Conservation (phyloP, 2,888 invertebrate species). For the Polylopha cassiicola region DNA sequence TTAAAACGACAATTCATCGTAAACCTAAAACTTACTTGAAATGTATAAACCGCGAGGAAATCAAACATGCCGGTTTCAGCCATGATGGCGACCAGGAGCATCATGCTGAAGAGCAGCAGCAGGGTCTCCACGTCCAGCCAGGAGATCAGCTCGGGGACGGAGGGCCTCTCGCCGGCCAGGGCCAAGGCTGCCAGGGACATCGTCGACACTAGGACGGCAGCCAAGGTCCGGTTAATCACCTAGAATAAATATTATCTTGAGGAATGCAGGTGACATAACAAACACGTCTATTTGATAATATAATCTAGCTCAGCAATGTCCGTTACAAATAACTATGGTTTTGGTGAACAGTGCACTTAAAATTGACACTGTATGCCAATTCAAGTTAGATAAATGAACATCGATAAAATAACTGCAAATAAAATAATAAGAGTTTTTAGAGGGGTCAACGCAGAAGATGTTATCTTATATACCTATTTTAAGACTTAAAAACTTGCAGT, state of each 20-base stretch:
- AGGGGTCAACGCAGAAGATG: no score
- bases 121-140: slow-evolving; percentile 92
- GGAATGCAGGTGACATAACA: no score
- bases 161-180: slow-evolving; percentile 84
- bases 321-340: not conserved
- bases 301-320: not conserved
- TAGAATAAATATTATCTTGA: slow-evolving; percentile 42
- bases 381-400: no score
- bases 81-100: slow-evolving; percentile 90
- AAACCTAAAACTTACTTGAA: slow-evolving; percentile 83
- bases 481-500: not conserved
- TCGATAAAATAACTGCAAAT: no score
- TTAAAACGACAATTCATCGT: no score
- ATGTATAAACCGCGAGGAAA: slow-evolving; percentile 87
- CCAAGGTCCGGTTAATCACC: slow-evolving; percentile 89
- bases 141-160: slow-evolving; percentile 83
- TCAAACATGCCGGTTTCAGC: slow-evolving; percentile 94
- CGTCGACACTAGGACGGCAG: slow-evolving; percentile 87
- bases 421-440: no score
- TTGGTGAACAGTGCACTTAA: no score
- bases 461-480: no score
- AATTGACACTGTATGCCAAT: no score
- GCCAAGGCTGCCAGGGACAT: slow-evolving; percentile 85
- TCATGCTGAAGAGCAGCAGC: slow-evolving; percentile 91
- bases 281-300: not conserved